A percentile compares a stretch with the other conserved stretches of the same genome.
Conservation (phyloP, 2,888 invertebrate genomes). For the Orthosia incerta region DNA sequence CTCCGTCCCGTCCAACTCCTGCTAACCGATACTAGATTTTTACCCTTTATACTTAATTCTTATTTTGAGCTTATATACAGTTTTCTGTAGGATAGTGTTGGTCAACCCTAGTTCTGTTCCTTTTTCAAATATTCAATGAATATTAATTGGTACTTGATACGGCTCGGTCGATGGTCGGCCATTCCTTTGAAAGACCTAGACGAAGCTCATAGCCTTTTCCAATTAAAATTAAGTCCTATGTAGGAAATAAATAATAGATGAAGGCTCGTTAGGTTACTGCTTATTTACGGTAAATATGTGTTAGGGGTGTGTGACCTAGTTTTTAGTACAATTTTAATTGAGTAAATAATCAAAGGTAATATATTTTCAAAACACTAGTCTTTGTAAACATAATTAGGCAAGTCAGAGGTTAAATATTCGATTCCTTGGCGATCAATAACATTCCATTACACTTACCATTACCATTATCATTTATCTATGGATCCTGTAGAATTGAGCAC, state of each 20-base stretch:
- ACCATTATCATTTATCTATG: too few species aligned
- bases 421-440: background rate
- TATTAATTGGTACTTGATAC: slow-evolving; percentile 53
- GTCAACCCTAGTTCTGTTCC: slow-evolving; percentile 22
- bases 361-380: background rate
- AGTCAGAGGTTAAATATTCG: background rate
- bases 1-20: too few species aligned
- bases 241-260: slow-evolving; percentile 4
- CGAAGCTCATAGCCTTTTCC: slow-evolving; percentile 23
- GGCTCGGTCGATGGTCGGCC: slow-evolving; percentile 14
- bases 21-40: too few species aligned
- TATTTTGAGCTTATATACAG: too few species aligned
- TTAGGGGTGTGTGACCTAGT: too few species aligned
- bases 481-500: too few species aligned
- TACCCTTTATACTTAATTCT: too few species aligned
- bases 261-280: background rate
- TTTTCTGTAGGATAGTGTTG: too few species aligned
- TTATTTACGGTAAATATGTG: background rate
- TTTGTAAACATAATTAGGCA: background rate
- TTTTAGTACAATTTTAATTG: background rate
- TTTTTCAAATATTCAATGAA: slow-evolving; percentile 60
- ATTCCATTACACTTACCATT: too few species aligned
- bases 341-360: background rate
- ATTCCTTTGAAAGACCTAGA: slow-evolving; percentile 46
- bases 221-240: slow-evolving; percentile 29